These are phyloP conservation scores for Scolopax bukidnonensis DNA, from an alignment of 2,797 vertebrate species.

Conservation along the genomic window DNA sequence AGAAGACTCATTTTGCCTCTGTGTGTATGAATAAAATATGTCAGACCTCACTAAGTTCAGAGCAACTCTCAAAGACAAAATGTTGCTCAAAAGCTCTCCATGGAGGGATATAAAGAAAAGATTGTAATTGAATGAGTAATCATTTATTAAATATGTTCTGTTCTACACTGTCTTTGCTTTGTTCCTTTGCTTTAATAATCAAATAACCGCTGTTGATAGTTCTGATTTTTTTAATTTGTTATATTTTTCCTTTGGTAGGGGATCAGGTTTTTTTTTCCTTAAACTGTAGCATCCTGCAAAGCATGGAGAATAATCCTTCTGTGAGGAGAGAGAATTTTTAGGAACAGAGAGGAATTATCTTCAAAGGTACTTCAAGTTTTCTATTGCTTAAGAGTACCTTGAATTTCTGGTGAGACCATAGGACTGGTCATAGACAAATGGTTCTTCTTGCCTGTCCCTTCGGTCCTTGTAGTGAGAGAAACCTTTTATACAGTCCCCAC, in stretches of 20 bases:
- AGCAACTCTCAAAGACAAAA: neutral
- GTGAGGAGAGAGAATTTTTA: neutral
- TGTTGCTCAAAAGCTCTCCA: neutral
- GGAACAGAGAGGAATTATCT: neutral
- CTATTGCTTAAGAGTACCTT: neutral
- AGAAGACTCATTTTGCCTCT: neutral
- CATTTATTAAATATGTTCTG: neutral
- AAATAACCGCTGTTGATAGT: neutral
- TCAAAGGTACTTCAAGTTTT: neutral
- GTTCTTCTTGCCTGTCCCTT: neutral
- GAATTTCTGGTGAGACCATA: neutral
- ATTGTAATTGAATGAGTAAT: neutral
- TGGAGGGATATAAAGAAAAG: neutral
- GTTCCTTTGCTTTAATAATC: neutral
- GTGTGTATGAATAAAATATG: neutral
- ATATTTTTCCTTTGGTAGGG: accelerated
- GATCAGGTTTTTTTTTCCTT: neutral
- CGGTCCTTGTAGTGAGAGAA: neutral
- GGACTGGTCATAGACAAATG: neutral
- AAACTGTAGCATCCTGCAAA: neutral
- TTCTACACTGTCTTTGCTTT: neutral
- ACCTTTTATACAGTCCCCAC: neutral
- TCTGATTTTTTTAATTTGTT: neutral
- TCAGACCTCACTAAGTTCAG: neutral
- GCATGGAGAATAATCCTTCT: neutral